These are phyloP conservation scores for Acanthurus leucopareius DNA, from an alignment of 2,797 vertebrate species.

Conservation along the genomic window DNA sequence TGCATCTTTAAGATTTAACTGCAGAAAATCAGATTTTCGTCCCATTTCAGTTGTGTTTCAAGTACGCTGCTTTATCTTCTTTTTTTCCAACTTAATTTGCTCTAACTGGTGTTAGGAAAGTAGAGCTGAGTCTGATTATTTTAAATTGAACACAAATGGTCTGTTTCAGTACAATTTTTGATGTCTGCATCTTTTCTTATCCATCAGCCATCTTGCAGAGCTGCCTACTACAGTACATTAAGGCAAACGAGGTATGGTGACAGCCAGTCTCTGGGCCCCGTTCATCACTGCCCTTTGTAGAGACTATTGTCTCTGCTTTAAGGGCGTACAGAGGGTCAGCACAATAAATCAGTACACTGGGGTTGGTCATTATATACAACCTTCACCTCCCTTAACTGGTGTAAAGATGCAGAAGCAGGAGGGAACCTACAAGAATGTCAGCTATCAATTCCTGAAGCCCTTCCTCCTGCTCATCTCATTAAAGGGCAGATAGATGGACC, in stretches of 20 bases:
- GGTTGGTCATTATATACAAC: constrained; percentile 69
- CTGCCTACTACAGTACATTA: constrained; percentile 24
- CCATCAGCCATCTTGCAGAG: constrained; percentile 32
- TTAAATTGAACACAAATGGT: constrained; percentile 20
- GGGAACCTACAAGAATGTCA: constrained; percentile 75
- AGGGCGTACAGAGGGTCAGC: constrained; percentile 45
- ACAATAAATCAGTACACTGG: constrained; percentile 70
- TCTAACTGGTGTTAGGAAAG: constrained; percentile 10
- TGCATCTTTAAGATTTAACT: not conserved
- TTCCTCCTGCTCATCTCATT: constrained; percentile 77
- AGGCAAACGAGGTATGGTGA: constrained; percentile 50
- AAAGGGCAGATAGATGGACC: constrained; percentile 69
- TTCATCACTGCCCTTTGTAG: constrained; percentile 57
- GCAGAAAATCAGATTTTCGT: not conserved
- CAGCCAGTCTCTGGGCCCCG: constrained; percentile 55
- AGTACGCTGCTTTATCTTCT: not conserved
- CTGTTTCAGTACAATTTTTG: constrained; percentile 1
- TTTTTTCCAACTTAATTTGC: constrained; percentile 12
- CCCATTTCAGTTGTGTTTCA: not conserved
- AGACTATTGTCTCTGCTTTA: constrained; percentile 49
- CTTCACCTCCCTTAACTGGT: constrained; percentile 78
- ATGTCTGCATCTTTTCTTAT: constrained; percentile 25
- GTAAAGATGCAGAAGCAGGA: constrained; percentile 78
- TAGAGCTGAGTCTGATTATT: not conserved
- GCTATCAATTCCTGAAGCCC: constrained; percentile 73